A percentile compares a stretch with the other conserved stretches of the same genome.
These are phyloP conservation scores for Aradus depressus DNA, from an alignment of 2,888 invertebrate genomes.

Conservation along the genomic window DNA sequence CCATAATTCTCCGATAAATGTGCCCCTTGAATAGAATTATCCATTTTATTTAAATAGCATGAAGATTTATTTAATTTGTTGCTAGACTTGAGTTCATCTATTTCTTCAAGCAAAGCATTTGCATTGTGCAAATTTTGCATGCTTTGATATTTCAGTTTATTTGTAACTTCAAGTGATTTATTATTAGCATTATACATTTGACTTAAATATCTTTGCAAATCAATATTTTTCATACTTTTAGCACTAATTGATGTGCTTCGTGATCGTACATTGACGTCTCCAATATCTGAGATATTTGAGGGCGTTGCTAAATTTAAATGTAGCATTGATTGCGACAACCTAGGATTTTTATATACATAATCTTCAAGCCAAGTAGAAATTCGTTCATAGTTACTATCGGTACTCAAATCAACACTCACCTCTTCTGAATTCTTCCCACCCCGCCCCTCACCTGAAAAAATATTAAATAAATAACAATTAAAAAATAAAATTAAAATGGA, in stretches of 20 bases:
- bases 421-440: slow-evolving; percentile 27
- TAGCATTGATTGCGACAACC: slow-evolving; percentile 20
- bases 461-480: slow-evolving; percentile 4
- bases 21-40: no score
- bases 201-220: slow-evolving; percentile 24
- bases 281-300: not conserved
- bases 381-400: slow-evolving; percentile 22
- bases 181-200: slow-evolving; percentile 20
- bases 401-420: slow-evolving; percentile 29
- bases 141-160: slow-evolving; percentile 3
- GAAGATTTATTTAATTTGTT: no score
- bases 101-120: no score
- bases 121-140: not conserved
- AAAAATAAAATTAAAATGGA: not conserved
- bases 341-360: slow-evolving; percentile 16
- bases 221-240: slow-evolving; percentile 12
- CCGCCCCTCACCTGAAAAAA: slow-evolving; percentile 25
- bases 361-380: slow-evolving; percentile 28
- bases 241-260: not conserved
- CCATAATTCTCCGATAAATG: no score
- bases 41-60: no score
- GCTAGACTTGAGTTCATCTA: no score
- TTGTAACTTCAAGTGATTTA: slow-evolving; percentile 13
- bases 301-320: slow-evolving; percentile 19
- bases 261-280: not conserved